Evolutionary conservation across 2,888 invertebrate genomes (phyloP).

Genomic region (Ditula angustiorana): DNA sequence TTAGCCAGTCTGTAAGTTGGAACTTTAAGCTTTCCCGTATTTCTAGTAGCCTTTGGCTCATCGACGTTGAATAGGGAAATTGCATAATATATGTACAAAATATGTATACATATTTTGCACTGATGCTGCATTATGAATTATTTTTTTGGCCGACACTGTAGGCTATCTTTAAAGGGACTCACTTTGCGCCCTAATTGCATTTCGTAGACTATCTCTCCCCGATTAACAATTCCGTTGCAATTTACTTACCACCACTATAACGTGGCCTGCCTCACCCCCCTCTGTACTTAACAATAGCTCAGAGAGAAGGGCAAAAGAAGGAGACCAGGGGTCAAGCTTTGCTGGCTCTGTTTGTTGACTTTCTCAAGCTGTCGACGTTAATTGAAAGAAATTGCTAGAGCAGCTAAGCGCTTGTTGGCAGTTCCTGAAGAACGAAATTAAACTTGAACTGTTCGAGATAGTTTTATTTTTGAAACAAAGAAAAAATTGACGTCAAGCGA

Average conservation of each 20-base stretch:
- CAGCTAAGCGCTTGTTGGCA: conserved; percentile 22
- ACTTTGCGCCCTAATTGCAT: conserved; percentile 37
- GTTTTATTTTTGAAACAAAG: too few species aligned
- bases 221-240: conserved; percentile 40
- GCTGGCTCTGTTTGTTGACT: conserved; percentile 35
- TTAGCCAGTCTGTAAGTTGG: too few species aligned
- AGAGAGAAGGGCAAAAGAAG: not conserved
- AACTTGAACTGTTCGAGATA: not conserved
- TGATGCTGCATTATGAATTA: too few species aligned
- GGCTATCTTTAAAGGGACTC: conserved; percentile 21
- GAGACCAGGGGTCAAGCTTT: not conserved
- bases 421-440: conserved; percentile 22
- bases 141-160: not conserved
- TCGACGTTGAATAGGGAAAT: too few species aligned
- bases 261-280: conserved; percentile 1
- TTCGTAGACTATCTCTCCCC: conserved; percentile 38
- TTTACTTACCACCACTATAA: conserved; percentile 15
- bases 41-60: too few species aligned
- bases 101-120: too few species aligned
- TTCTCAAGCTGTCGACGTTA: conserved; percentile 35
- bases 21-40: too few species aligned
- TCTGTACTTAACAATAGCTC: not conserved
- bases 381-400: conserved; percentile 40
- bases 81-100: too few species aligned
- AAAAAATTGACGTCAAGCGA: too few species aligned